Base-by-base conservation (phyloP, 2,113 vertebrate genomes). In the Lepus europaeus region DNA sequence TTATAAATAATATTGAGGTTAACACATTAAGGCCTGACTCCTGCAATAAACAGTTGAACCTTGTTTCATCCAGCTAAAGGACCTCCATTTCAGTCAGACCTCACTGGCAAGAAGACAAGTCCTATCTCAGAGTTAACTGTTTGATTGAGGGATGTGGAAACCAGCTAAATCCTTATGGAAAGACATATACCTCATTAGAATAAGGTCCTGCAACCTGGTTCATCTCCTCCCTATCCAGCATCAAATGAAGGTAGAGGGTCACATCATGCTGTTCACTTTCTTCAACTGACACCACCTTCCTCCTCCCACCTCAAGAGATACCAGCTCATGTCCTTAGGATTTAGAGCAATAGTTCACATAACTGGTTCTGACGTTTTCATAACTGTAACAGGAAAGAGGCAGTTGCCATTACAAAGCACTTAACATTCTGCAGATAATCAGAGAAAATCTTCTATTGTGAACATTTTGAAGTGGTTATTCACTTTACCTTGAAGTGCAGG, bases 401-500 rank as follows among this genome's bases (percentile, higher is more conserved):
- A 94, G 92, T 94, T 93, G 88, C 51, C 78, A 90, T 88, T 87
- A 94, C 45, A 93, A 92, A 95, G 84, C 73, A 95, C 79, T 95
- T 92, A 94, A 78, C 69, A 89, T 89, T 76, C 79, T 93, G 92
- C 29, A 96, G 78, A 92, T 74, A 72, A 95, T 89, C 68, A 72
- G 74, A 95, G 95, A 64, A 84, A 79, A 91, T 45, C 79, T 25
- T 87, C 92, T 94, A 88, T 68, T 56, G 14, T 29, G 88, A 93
- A 90, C 56, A 92, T 68, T 72, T 96, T 73, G 19, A 76, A 92
- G 87, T 92, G 68, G 79, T 94, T 96, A 87, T 77, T 96, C 64
- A 94, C 33, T 95, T 93, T 78, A 90, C 95, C 91, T 77, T 90
- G 81, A 98, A 97, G 86, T 95, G 70, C 94, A 96, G 81, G 76